phyloP scores from a whole-genome alignment of 2,113 vertebrate genomes.

The Paracanthobrama guichenoti region DNA sequence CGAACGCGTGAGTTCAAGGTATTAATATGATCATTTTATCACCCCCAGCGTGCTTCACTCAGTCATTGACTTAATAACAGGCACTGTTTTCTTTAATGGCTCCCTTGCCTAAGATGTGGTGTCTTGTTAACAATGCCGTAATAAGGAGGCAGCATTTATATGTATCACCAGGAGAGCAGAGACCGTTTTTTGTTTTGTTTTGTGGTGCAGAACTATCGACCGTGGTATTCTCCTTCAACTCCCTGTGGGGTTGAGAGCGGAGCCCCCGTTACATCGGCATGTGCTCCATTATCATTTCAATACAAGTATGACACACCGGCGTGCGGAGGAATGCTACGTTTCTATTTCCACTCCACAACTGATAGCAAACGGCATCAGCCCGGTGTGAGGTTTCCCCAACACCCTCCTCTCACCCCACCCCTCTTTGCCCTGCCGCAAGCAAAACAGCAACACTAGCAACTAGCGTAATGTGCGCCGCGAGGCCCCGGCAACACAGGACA shows the following conservation, averaged over 20 bases:
- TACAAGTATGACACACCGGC: constrained; percentile 24
- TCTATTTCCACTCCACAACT: constrained; percentile 33
- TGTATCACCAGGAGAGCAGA: constrained; percentile 34
- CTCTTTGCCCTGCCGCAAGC: background rate
- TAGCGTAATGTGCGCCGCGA: background rate
- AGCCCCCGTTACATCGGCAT: constrained; percentile 51
- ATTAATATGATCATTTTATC: constrained; percentile 46
- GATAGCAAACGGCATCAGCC: constrained; percentile 25
- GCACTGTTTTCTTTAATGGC: constrained; percentile 37
- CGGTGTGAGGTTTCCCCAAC: constrained; percentile 38
- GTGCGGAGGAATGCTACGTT: constrained; percentile 39
- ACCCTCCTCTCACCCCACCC: background rate
- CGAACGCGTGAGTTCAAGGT: constrained; percentile 52
- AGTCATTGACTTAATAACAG: constrained; percentile 42
- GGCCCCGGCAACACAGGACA: constrained; percentile 1
- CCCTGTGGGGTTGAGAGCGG: constrained; percentile 38
- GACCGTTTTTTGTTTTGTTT: background rate
- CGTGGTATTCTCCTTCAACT: constrained; percentile 40
- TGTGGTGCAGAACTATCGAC: constrained; percentile 38
- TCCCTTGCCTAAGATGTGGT: background rate
- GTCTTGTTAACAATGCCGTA: constrained; percentile 1
- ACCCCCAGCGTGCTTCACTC: constrained; percentile 5
- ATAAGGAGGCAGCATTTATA: constrained; percentile 18
- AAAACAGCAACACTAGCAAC: constrained; percentile 27
- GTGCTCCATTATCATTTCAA: constrained; percentile 56